A percentile compares a stretch with the other conserved stretches of the same genome.
Conservation (phyloP, 2,797 vertebrate genomes). For the Aratinga solstitialis region DNA sequence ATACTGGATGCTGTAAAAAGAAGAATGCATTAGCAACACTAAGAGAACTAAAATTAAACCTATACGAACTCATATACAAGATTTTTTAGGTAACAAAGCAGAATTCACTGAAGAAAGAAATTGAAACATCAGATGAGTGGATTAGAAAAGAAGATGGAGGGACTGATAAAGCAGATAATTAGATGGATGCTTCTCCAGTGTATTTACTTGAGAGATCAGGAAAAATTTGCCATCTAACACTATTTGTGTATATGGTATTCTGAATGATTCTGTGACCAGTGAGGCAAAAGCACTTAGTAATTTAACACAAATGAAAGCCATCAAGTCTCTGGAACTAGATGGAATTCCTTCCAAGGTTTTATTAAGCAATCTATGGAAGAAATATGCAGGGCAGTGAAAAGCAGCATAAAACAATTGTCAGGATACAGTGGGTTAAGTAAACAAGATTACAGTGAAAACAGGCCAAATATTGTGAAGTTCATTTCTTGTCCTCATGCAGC, state of each 20-base stretch:
- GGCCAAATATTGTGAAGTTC: not conserved
- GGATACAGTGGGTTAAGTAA: not conserved
- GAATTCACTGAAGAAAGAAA: not conserved
- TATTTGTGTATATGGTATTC: not conserved
- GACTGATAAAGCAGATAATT: not conserved
- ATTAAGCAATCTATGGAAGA: not conserved
- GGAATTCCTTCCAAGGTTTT: not conserved
- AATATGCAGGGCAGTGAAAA: not conserved
- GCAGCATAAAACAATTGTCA: not conserved
- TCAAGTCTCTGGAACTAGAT: not conserved
- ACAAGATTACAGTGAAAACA: not conserved
- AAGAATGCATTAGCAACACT: not conserved
- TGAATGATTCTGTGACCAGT: not conserved
- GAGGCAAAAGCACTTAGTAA: not conserved
- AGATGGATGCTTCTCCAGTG: not conserved
- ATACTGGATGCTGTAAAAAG: not conserved
- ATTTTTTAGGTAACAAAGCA: not conserved
- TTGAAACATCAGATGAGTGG: not conserved
- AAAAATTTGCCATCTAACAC: not conserved
- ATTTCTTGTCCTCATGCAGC: not conserved
- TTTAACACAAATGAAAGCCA: not conserved
- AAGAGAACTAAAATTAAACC: conserved; percentile 1
- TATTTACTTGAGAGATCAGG: not conserved
- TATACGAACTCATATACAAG: not conserved
- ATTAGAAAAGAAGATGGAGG: not conserved